Evolutionary conservation across 2,888 invertebrate species (phyloP).

Genomic region (Elegia similella): DNA sequence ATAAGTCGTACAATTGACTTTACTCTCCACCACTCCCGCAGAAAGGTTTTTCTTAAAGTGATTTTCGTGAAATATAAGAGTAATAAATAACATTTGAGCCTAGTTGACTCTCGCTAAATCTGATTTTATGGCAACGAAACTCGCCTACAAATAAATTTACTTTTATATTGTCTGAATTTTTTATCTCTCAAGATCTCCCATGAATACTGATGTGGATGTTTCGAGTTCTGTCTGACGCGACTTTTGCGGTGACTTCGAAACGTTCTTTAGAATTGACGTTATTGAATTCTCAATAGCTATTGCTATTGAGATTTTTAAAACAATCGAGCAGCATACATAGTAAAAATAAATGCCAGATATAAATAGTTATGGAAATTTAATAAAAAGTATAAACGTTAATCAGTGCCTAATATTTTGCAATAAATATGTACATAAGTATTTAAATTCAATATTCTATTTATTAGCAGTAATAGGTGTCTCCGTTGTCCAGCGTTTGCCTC

Average conservation of each 20-base stretch:
- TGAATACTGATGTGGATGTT: slow-evolving; percentile 18
- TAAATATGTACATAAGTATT: too few relatives aligned
- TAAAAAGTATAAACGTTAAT: too few relatives aligned
- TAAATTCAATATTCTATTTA: too few relatives aligned
- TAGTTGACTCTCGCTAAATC: slow-evolving; percentile 23
- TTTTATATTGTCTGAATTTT: slow-evolving; percentile 20
- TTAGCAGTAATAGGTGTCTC: too few relatives aligned
- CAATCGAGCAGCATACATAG: too few relatives aligned
- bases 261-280: background rate
- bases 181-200: slow-evolving; percentile 16
- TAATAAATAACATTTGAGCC: slow-evolving; percentile 22
- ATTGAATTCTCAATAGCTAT: background rate
- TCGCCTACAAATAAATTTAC: slow-evolving; percentile 15
- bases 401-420: too few relatives aligned
- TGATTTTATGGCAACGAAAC: slow-evolving; percentile 22
- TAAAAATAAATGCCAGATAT: too few relatives aligned
- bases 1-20: slow-evolving; percentile 53
- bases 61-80: slow-evolving; percentile 48
- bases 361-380: too few relatives aligned
- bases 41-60: slow-evolving; percentile 58
- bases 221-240: background rate
- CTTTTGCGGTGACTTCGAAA: background rate
- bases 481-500: too few relatives aligned
- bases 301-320: too few relatives aligned
- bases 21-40: slow-evolving; percentile 55